Evolutionary conservation across 2,888 invertebrate species (phyloP).

Genomic region (Limnephilus lunatus): DNA sequence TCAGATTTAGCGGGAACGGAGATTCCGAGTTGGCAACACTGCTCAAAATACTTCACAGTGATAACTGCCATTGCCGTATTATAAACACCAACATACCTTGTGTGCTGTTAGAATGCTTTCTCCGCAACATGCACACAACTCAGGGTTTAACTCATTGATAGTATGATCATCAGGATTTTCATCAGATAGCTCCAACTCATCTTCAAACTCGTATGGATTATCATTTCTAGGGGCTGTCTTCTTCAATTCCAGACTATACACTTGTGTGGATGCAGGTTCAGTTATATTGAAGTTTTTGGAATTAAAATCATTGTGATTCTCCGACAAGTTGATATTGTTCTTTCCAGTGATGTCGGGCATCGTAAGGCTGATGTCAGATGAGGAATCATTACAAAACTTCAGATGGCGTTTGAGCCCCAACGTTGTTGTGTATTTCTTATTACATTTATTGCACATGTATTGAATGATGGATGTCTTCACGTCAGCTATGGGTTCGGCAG

Average conservation of each 20-base stretch:
- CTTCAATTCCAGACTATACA: slow-evolving; percentile 15
- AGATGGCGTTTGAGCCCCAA: slow-evolving; percentile 61
- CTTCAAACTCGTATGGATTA: slow-evolving; percentile 62
- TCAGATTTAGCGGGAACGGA: too few relatives aligned
- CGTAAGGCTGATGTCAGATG: slow-evolving; percentile 47
- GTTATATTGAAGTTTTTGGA: slow-evolving; percentile 55
- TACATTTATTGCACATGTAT: slow-evolving; percentile 64
- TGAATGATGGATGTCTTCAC: slow-evolving; percentile 59
- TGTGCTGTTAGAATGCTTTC: slow-evolving; percentile 61
- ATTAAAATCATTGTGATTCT: slow-evolving; percentile 59
- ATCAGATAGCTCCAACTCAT: slow-evolving; percentile 52
- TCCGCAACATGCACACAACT: slow-evolving; percentile 62
- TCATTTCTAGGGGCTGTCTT: background rate
- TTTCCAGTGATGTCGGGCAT: slow-evolving; percentile 41
- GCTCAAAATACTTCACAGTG: background rate
- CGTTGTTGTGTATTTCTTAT: slow-evolving; percentile 59
- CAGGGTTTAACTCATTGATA: background rate
- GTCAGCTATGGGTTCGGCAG: slow-evolving; percentile 53
- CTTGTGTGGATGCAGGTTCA: background rate
- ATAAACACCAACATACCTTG: slow-evolving; percentile 49
- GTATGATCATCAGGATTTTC: background rate
- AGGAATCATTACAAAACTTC: slow-evolving; percentile 58
- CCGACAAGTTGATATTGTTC: background rate
- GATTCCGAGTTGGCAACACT: too few relatives aligned
- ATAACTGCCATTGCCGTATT: background rate